Percentiles rank a stretch among this genome's conserved stretches.
These are phyloP conservation scores for Pegea sp. DNA, from an alignment of 23 tunicate species.

Conservation along the genomic window DNA sequence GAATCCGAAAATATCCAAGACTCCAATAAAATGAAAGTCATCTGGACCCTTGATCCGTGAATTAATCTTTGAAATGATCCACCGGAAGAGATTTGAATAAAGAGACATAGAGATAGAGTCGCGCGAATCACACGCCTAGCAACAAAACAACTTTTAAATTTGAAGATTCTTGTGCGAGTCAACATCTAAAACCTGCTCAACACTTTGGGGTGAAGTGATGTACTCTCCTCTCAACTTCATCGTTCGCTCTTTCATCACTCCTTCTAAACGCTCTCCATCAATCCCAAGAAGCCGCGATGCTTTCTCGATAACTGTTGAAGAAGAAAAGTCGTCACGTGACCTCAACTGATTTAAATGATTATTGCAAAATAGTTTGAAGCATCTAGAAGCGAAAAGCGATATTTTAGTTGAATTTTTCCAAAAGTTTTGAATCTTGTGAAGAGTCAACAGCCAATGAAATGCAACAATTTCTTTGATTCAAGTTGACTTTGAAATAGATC, in stretches of 20 bases:
- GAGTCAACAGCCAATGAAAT: no score
- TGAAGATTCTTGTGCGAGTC: no score
- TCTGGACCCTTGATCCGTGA: slow-evolving; percentile 61
- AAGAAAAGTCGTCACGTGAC: no score
- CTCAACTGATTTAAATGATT: no score
- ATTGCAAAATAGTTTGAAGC: no score
- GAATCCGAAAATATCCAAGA: slow-evolving; percentile 90
- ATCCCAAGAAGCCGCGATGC: slow-evolving; percentile 60
- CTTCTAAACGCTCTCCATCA: slow-evolving; percentile 72
- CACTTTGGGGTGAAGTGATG: slow-evolving; percentile 85
- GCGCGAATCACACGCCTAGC: slow-evolving; percentile 71
- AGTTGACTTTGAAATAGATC: no score
- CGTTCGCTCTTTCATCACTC: slow-evolving; percentile 76
- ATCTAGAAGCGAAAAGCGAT: no score
- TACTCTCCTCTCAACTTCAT: slow-evolving; percentile 84
- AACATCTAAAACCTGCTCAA: slow-evolving; percentile 42
- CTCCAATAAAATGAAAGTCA: slow-evolving; percentile 85
- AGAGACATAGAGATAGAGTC: slow-evolving; percentile 82
- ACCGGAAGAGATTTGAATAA: slow-evolving; percentile 72
- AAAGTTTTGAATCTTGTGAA: no score
- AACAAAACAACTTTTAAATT: no score
- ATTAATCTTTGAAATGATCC: slow-evolving; percentile 78
- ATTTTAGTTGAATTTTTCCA: no score
- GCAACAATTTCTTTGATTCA: no score
- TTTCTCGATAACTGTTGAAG: slow-evolving; percentile 34